phyloP scores from a whole-genome alignment of 2,113 vertebrate species.

The Coregonus clupeaformis region DNA sequence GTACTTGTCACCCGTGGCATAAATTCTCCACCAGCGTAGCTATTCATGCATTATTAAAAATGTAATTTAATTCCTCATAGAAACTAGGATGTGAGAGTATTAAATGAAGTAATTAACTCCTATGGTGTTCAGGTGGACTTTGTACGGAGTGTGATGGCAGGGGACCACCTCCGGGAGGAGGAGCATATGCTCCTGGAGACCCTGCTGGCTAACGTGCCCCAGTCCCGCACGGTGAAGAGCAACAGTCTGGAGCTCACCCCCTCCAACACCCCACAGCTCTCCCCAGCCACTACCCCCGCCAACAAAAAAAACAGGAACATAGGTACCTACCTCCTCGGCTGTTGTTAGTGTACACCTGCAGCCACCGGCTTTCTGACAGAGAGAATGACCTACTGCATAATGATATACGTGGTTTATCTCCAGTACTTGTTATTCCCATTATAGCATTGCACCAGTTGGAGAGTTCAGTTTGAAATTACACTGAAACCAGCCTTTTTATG shows the following conservation, averaged over 20 bases:
- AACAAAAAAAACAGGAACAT: constrained; percentile 94
- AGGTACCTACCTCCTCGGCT: constrained; percentile 71
- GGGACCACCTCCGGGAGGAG: constrained; percentile 89
- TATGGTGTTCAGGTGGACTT: constrained; percentile 81
- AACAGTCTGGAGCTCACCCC: constrained; percentile 95
- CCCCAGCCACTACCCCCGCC: constrained; percentile 92
- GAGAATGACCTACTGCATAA: too few relatives aligned
- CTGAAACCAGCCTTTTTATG: constrained; percentile 77
- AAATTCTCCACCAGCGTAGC: background rate
- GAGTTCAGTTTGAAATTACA: background rate
- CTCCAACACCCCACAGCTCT: constrained; percentile 91
- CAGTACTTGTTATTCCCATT: constrained; percentile 9
- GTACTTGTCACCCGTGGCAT: background rate
- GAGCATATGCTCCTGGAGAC: constrained; percentile 94
- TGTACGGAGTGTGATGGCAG: constrained; percentile 87
- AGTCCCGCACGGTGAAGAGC: constrained; percentile 86
- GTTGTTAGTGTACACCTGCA: background rate
- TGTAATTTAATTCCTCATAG: background rate
- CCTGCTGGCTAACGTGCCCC: constrained; percentile 86
- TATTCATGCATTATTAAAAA: background rate
- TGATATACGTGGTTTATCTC: constrained; percentile 49
- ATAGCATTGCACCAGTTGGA: constrained; percentile 40
- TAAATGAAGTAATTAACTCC: too few relatives aligned
- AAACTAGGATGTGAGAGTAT: background rate
- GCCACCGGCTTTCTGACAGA: background rate